Evolutionary conservation across 2,113 vertebrate genomes (phyloP).

Genomic region (Damaliscus lunatus): DNA sequence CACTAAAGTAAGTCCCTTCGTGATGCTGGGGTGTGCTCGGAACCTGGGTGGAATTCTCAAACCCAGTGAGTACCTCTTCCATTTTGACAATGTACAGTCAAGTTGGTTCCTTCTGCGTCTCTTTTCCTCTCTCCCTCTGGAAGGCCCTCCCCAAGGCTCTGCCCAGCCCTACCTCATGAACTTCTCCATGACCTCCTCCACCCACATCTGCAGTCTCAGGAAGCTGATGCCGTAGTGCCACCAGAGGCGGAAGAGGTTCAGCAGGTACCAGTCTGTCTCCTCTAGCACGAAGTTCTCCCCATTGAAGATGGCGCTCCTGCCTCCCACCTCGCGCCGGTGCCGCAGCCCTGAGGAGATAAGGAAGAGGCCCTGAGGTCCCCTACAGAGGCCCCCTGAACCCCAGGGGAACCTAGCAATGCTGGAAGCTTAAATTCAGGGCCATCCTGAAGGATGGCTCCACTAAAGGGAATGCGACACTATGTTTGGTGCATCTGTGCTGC

Average conservation of each 20-base stretch:
- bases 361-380: background rate
- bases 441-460: background rate
- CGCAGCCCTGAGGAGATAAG: constrained; percentile 86
- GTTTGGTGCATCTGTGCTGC: background rate
- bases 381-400: background rate
- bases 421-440: background rate
- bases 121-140: background rate
- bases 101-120: background rate
- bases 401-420: background rate
- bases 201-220: constrained; percentile 98
- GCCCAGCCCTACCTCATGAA: constrained; percentile 92
- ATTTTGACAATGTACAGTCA: background rate
- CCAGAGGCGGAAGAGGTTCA: constrained; percentile 96
- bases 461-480: background rate
- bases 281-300: constrained; percentile 93
- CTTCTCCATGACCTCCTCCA: constrained; percentile 99
- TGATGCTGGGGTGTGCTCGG: background rate
- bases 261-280: constrained; percentile 98
- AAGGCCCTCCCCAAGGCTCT: background rate
- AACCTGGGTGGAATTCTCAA: background rate
- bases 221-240: constrained; percentile 99
- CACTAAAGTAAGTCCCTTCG: background rate
- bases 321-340: constrained; percentile 90
- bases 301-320: constrained; percentile 93
- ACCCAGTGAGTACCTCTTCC: too few relatives aligned